phyloP scores from a whole-genome alignment of 2,113 vertebrate genomes.

The Ancistrus triradiatus region DNA sequence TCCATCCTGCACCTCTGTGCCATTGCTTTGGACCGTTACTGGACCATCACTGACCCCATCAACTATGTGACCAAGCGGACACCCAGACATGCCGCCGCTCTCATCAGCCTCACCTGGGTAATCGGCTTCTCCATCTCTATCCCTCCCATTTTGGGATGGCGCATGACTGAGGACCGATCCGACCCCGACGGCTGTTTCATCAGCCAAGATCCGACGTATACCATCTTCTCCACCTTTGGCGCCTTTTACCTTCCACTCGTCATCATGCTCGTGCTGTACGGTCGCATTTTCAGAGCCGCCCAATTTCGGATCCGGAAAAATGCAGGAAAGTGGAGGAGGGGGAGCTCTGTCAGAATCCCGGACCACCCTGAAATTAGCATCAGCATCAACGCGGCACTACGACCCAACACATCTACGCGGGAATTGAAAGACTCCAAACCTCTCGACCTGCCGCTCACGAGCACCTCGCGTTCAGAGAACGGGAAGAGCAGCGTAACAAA shows the following conservation, averaged over 20 bases:
- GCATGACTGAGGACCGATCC: slow-evolving; percentile 89
- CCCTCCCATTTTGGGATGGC: slow-evolving; percentile 96
- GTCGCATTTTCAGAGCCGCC: slow-evolving; percentile 90
- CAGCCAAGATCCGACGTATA: slow-evolving; percentile 95
- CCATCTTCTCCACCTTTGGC: slow-evolving; percentile 96
- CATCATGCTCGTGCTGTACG: slow-evolving; percentile 94
- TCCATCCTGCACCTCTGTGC: slow-evolving; percentile 97
- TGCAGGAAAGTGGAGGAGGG: slow-evolving; percentile 74
- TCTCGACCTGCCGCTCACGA: neutral
- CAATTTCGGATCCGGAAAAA: slow-evolving; percentile 94
- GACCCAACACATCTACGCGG: neutral
- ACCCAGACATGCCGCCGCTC: slow-evolving; percentile 82
- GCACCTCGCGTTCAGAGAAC: slow-evolving; percentile 50
- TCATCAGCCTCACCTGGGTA: slow-evolving; percentile 94
- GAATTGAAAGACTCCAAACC: neutral
- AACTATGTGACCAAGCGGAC: slow-evolving; percentile 97
- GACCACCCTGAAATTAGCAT: neutral
- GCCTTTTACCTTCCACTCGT: slow-evolving; percentile 96
- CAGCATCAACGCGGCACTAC: neutral
- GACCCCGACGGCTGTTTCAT: slow-evolving; percentile 90
- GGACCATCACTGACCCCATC: slow-evolving; percentile 96
- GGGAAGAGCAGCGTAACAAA: slow-evolving; percentile 80
- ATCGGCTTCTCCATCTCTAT: slow-evolving; percentile 97
- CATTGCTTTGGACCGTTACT: slow-evolving; percentile 96
- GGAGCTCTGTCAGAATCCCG: neutral